A percentile compares a stretch with the other conserved stretches of the same genome.
Conservation (phyloP, 2,797 vertebrate species). For the Avahi laniger region DNA sequence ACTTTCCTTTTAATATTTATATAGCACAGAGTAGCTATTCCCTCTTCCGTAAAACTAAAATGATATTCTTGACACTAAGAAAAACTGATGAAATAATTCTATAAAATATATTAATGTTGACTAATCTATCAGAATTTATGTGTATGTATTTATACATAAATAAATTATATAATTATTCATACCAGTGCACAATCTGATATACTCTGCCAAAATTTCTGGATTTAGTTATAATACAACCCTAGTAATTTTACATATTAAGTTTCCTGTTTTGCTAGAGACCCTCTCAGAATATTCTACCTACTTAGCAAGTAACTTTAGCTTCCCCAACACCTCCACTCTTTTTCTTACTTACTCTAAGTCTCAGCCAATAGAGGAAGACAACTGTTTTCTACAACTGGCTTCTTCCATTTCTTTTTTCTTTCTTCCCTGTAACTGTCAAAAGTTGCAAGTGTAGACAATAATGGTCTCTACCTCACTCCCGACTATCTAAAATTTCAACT, state of each 20-base stretch:
- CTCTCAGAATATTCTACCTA: not conserved
- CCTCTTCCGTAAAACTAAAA: slow-evolving; percentile 3
- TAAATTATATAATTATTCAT: not conserved
- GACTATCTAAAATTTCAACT: not conserved
- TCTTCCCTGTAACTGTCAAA: slow-evolving; percentile 7
- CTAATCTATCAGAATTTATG: not conserved
- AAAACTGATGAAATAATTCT: slow-evolving; percentile 16
- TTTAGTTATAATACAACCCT: not conserved
- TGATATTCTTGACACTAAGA: not conserved
- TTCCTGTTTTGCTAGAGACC: not conserved
- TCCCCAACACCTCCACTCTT: not conserved
- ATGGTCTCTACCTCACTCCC: not conserved
- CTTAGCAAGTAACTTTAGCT: not conserved
- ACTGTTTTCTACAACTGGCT: not conserved
- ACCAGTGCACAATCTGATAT: not conserved
- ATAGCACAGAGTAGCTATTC: not conserved
- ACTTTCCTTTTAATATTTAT: slow-evolving; percentile 31
- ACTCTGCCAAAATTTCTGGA: not conserved
- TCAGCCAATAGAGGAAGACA: not conserved
- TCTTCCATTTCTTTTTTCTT: slow-evolving; percentile 12
- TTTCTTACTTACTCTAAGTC: not conserved
- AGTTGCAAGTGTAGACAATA: not conserved
- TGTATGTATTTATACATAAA: not conserved
- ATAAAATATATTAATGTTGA: not conserved
- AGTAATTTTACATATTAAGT: not conserved